These are phyloP conservation scores for Stegostoma tigrinum DNA, from an alignment of 2,113 vertebrate species.

Conservation along the genomic window DNA sequence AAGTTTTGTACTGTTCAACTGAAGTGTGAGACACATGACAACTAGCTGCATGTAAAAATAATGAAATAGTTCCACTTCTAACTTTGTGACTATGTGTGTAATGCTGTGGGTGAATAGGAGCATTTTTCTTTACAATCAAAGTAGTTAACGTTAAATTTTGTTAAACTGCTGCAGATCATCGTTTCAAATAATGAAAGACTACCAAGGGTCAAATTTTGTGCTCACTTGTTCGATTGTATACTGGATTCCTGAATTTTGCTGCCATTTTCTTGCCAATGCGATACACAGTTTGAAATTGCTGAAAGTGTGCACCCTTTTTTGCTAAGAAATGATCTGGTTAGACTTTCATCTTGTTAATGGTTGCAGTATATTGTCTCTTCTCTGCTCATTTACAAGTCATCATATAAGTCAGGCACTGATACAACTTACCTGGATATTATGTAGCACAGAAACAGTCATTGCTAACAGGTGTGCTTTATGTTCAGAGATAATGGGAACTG, in stretches of 20 bases:
- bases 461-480: not conserved
- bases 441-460: not conserved
- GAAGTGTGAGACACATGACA: not conserved
- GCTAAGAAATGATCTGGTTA: not conserved
- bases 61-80: not conserved
- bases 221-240: not conserved
- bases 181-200: not conserved
- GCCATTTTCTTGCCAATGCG: not conserved
- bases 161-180: not conserved
- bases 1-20: not conserved
- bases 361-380: not conserved
- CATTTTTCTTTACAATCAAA: not conserved
- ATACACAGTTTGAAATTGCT: not conserved
- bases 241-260: not conserved
- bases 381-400: not conserved
- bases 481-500: too few relatives aligned
- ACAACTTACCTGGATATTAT: not conserved
- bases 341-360: not conserved
- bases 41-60: not conserved
- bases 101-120: not conserved
- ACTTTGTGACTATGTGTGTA: not conserved
- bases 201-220: not conserved
- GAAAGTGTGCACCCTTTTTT: not conserved
- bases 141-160: not conserved
- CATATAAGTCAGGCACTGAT: not conserved